These are phyloP conservation scores for Caenorhabditis sinica DNA, from an alignment of 2,888 invertebrate species.

Conservation along the genomic window DNA sequence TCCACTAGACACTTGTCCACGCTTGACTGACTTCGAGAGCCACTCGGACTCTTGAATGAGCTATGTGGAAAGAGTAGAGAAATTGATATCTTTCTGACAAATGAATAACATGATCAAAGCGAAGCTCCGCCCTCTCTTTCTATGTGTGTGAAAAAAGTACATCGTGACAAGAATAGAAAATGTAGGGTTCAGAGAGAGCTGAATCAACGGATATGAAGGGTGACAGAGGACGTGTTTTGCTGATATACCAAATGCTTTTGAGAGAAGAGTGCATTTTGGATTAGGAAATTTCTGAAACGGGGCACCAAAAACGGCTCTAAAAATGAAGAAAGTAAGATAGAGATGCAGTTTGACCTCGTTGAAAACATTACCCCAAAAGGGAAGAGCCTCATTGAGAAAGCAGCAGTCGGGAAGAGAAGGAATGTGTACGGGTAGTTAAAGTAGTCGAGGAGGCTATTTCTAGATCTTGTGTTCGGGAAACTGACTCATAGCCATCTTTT, in stretches of 20 bases:
- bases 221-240: not conserved
- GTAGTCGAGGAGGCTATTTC: slow-evolving; percentile 15
- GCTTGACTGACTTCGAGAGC: slow-evolving; percentile 30
- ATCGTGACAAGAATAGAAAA: not conserved
- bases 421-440: slow-evolving; percentile 21
- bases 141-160: not conserved
- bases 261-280: no score
- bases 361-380: slow-evolving; percentile 34
- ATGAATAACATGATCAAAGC: slow-evolving; percentile 13
- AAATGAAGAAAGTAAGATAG: not conserved
- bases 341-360: not conserved
- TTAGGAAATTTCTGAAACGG: no score
- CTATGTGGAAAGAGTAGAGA: not conserved
- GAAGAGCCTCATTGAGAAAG: slow-evolving; percentile 15
- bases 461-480: slow-evolving; percentile 26
- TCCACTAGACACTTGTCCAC: not conserved
- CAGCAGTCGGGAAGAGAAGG: not conserved
- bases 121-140: slow-evolving; percentile 11
- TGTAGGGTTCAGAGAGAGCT: not conserved
- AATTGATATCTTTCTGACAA: slow-evolving; percentile 23
- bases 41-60: slow-evolving; percentile 34
- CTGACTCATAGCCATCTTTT: slow-evolving; percentile 24
- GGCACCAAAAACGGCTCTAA: no score
- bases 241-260: no score
- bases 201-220: slow-evolving; percentile 5